phyloP scores from a whole-genome alignment of 2,113 vertebrate species.

The Hyla sarda region DNA sequence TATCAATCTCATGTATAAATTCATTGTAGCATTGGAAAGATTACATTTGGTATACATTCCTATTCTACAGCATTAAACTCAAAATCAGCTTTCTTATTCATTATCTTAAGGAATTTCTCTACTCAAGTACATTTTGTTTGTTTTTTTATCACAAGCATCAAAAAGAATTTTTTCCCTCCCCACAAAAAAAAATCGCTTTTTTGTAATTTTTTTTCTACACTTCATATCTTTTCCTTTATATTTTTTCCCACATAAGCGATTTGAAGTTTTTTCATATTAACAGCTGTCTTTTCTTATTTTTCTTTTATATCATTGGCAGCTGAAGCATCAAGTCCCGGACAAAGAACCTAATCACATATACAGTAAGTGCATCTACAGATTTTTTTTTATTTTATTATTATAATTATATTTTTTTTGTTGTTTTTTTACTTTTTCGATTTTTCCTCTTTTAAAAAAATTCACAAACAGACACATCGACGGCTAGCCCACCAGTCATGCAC shows the following conservation, averaged over 20 bases:
- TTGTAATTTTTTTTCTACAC: constrained; percentile 70
- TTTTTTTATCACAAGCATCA: constrained; percentile 91
- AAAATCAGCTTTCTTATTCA: constrained; percentile 86
- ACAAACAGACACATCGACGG: constrained; percentile 96
- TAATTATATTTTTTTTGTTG: constrained; percentile 68
- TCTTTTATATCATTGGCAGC: constrained; percentile 77
- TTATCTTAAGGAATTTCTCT: constrained; percentile 85
- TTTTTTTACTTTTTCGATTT: constrained; percentile 76
- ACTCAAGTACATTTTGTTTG: constrained; percentile 85
- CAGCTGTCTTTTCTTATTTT: constrained; percentile 75
- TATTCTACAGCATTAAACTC: constrained; percentile 98
- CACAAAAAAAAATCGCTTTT: constrained; percentile 68
- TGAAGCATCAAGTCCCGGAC: constrained; percentile 82
- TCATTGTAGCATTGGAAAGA: constrained; percentile 97
- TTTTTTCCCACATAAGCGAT: constrained; percentile 74
- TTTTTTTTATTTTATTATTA: constrained; percentile 77
- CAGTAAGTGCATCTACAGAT: constrained; percentile 95
- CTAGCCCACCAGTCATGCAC: constrained; percentile 96
- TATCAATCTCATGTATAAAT: constrained; percentile 99
- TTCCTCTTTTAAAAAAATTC: constrained; percentile 80
- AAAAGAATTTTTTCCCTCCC: constrained; percentile 80
- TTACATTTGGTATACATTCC: constrained; percentile 99
- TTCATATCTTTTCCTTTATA: constrained; percentile 68
- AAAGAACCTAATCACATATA: constrained; percentile 88
- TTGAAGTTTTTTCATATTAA: constrained; percentile 73